These are phyloP conservation scores for Drosophila bocki DNA, from an alignment of 1,140 invertebrate genomes.

Conservation along the genomic window DNA sequence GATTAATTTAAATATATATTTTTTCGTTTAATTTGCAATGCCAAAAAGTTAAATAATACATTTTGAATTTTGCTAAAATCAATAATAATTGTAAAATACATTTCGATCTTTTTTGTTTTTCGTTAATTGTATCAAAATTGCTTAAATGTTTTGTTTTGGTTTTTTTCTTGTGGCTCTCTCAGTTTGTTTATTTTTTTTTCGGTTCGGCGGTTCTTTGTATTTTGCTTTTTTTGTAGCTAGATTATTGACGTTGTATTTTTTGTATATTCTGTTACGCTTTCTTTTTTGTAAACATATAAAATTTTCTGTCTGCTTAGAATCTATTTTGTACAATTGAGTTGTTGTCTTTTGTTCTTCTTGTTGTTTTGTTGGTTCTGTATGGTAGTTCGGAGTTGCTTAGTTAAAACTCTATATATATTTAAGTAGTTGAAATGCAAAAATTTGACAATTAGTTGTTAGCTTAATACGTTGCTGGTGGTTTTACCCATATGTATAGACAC, in stretches of 20 bases:
- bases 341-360: slow-evolving; percentile 75
- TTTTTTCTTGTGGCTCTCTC: slow-evolving; percentile 28
- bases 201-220: slow-evolving; percentile 65
- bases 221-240: slow-evolving; percentile 29
- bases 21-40: slow-evolving; percentile 46
- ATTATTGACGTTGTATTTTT: slow-evolving; percentile 59
- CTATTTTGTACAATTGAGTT: slow-evolving; percentile 82
- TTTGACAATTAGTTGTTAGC: slow-evolving; percentile 68
- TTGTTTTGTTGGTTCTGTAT: slow-evolving; percentile 62
- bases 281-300: slow-evolving; percentile 69
- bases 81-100: slow-evolving; percentile 71
- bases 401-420: slow-evolving; percentile 38
- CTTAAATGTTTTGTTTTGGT: slow-evolving; percentile 45
- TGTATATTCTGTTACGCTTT: slow-evolving; percentile 10
- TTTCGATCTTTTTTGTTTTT: slow-evolving; percentile 23
- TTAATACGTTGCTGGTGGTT: slow-evolving; percentile 57
- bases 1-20: slow-evolving; percentile 47
- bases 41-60: slow-evolving; percentile 53
- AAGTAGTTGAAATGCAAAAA: slow-evolving; percentile 74
- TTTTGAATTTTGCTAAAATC: slow-evolving; percentile 76
- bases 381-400: slow-evolving; percentile 25
- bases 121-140: slow-evolving; percentile 68
- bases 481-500: slow-evolving; percentile 54
- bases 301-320: slow-evolving; percentile 62
- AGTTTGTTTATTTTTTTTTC: slow-evolving; percentile 1